Conservation (phyloP, 2,888 invertebrate species). For the Drosophila austrosaltans region DNA sequence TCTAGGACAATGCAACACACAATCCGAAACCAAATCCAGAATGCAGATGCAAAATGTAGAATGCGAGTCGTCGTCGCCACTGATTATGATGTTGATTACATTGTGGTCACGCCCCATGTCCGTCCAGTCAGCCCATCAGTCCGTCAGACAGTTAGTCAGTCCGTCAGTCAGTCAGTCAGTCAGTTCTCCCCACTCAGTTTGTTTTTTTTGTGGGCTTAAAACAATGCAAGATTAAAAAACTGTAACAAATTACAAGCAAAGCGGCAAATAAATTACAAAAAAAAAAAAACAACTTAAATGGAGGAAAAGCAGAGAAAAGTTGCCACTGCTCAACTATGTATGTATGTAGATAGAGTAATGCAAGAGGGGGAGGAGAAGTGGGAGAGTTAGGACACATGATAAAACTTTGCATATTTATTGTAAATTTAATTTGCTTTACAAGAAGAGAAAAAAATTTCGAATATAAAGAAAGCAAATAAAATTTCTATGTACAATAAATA, state of each 20-base stretch:
- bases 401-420: neutral
- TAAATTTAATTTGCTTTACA: too few species aligned
- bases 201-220: conserved; percentile 63
- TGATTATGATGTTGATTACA: conserved; percentile 76
- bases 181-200: conserved; percentile 33
- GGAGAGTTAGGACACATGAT: neutral
- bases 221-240: conserved; percentile 75
- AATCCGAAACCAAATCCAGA: conserved; percentile 40
- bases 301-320: conserved; percentile 35
- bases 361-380: neutral
- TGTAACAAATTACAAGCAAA: conserved; percentile 76
- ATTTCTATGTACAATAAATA: too few species aligned
- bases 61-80: conserved; percentile 45
- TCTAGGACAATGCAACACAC: conserved; percentile 64
- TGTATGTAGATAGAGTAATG: neutral
- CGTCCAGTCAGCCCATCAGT: conserved; percentile 10
- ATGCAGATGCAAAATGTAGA: conserved; percentile 27
- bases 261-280: conserved; percentile 76
- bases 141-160: conserved; percentile 26
- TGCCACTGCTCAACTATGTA: conserved; percentile 28
- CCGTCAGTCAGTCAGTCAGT: conserved; percentile 31
- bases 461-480: too few species aligned
- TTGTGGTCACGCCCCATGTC: conserved; percentile 51
- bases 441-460: too few species aligned
- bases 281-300: conserved; percentile 39